Evolutionary conservation across 2,797 vertebrate genomes (phyloP).

Genomic region (Coilia nasus): DNA sequence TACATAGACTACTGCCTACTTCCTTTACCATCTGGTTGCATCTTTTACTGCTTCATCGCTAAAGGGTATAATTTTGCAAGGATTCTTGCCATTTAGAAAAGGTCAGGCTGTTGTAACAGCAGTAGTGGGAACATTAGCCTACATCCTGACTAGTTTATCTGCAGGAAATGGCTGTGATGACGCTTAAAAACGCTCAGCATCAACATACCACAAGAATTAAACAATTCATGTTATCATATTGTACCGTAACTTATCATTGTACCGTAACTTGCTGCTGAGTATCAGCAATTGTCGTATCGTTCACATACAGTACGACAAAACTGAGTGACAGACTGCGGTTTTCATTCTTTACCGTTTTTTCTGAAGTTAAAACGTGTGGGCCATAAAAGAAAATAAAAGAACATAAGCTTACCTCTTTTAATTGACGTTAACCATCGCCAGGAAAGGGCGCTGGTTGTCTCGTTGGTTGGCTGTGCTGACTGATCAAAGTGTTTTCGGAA

Average conservation of each 20-base stretch:
- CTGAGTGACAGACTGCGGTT: neutral
- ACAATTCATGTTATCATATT: too few relatives aligned
- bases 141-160: conserved; percentile 9
- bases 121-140: neutral
- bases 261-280: too few relatives aligned
- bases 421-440: neutral
- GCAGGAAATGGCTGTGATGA: neutral
- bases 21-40: neutral
- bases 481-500: neutral
- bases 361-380: neutral
- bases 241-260: too few relatives aligned
- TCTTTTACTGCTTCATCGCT: neutral
- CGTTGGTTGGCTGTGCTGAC: neutral
- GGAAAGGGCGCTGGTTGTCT: neutral
- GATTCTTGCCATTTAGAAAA: too few relatives aligned
- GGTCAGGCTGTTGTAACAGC: neutral
- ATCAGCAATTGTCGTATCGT: neutral
- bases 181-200: neutral
- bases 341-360: neutral
- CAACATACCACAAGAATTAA: neutral
- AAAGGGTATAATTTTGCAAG: neutral
- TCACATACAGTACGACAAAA: neutral
- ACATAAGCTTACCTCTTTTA: neutral
- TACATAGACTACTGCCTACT: neutral
- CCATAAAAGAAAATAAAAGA: neutral